These are phyloP conservation scores for Petrolisthes manimaculis DNA, from an alignment of 2,888 invertebrate genomes.

Conservation along the genomic window DNA sequence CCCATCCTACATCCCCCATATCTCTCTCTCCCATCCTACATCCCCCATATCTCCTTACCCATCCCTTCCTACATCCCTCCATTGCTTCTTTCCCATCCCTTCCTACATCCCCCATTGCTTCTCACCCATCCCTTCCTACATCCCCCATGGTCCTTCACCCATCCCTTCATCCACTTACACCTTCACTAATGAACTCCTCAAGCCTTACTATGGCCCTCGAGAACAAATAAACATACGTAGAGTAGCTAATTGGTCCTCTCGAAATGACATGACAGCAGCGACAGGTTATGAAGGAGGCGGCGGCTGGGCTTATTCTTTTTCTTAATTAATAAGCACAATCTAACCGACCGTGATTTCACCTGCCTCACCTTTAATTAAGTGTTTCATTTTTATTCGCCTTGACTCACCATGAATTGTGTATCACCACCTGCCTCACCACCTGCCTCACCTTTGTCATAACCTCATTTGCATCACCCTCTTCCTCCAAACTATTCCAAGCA, in stretches of 20 bases:
- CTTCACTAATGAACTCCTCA: background rate
- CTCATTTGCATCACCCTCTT: background rate
- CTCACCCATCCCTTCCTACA: background rate
- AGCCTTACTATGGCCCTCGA: background rate
- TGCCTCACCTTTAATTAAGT: background rate
- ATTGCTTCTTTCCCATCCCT: background rate
- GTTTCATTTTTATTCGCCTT: background rate
- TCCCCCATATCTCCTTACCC: background rate
- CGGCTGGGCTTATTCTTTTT: background rate
- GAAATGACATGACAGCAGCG: constrained; percentile 10
- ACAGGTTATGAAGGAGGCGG: background rate
- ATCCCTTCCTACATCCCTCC: background rate
- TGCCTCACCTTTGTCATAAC: background rate
- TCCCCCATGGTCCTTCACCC: background rate
- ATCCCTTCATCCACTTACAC: background rate
- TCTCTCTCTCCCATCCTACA: background rate
- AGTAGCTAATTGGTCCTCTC: constrained; percentile 40
- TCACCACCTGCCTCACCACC: background rate
- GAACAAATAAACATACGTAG: constrained; percentile 48
- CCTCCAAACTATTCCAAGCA: no score
- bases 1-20: background rate
- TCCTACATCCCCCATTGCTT: background rate
- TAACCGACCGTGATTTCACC: background rate
- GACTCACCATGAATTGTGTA: background rate
- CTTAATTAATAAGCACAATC: constrained; percentile 26